These are phyloP conservation scores for Caradrina kadenii DNA, from an alignment of 2,888 invertebrate genomes.

Conservation along the genomic window DNA sequence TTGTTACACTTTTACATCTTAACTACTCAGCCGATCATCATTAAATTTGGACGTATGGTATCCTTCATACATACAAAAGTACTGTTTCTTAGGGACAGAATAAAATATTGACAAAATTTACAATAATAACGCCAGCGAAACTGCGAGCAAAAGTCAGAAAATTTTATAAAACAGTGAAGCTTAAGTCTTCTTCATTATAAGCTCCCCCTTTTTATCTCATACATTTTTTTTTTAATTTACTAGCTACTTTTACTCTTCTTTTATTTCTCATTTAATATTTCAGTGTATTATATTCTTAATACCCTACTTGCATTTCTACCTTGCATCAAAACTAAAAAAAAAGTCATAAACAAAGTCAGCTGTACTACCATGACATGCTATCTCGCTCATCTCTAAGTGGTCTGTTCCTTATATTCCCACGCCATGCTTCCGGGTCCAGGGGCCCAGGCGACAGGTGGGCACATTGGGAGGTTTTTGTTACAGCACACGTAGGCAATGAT, in stretches of 20 bases:
- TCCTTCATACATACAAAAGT: too few relatives aligned
- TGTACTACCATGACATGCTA: constrained; percentile 29
- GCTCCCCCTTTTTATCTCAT: too few relatives aligned
- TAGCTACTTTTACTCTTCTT: background rate
- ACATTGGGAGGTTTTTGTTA: constrained; percentile 43
- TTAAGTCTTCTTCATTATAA: too few relatives aligned
- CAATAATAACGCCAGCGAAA: too few relatives aligned
- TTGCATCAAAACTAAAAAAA: background rate
- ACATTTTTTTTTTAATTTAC: too few relatives aligned
- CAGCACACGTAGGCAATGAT: constrained; percentile 46
- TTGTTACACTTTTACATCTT: too few relatives aligned
- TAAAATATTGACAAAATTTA: too few relatives aligned
- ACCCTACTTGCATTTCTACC: background rate
- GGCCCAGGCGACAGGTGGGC: constrained; percentile 46
- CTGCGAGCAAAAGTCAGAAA: too few relatives aligned
- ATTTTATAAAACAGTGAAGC: too few relatives aligned
- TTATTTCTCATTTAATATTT: background rate
- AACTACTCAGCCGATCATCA: too few relatives aligned
- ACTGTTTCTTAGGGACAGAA: too few relatives aligned
- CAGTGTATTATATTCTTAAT: background rate
- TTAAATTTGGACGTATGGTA: too few relatives aligned
- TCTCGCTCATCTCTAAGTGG: constrained; percentile 44
- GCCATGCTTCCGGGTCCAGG: constrained; percentile 68
- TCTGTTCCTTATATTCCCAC: constrained; percentile 72
- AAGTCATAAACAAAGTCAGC: constrained; percentile 43